Percentiles rank a stretch among this genome's conserved stretches.
Conservation (phyloP, 2,888 invertebrate species). For the Chaetogeoica ovagalla region DNA sequence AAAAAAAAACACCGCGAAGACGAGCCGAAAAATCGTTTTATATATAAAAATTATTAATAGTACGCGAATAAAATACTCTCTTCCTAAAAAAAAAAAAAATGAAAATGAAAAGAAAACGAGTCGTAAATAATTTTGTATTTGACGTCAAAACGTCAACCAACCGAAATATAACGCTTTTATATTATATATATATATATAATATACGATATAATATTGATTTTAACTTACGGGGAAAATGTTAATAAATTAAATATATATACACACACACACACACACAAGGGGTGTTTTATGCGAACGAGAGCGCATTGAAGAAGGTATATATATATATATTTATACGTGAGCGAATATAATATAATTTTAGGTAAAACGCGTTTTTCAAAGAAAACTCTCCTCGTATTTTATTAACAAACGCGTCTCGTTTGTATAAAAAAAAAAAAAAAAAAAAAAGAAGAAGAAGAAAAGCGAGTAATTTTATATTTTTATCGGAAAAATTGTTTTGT, state of each 20-base stretch:
- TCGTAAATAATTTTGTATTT: background rate
- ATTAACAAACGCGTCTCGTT: slow-evolving; percentile 5
- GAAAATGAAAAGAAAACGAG: background rate
- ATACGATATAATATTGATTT: background rate
- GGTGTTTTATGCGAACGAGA: no score
- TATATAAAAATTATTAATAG: no score
- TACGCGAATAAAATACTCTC: background rate
- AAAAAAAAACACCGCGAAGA: no score
- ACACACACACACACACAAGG: background rate
- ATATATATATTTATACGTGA: no score
- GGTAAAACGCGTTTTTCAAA: background rate
- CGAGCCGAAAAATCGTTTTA: no score
- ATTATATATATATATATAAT: background rate
- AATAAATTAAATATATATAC: slow-evolving; percentile 3
- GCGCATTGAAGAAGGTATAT: no score
- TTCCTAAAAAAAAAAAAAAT: background rate
- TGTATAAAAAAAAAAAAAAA: no score
- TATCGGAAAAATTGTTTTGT: slow-evolving; percentile 35
- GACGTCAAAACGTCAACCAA: background rate
- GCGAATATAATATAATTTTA: background rate
- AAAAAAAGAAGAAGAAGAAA: background rate
- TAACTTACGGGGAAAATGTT: background rate
- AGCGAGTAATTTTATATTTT: slow-evolving; percentile 26
- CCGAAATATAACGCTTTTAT: background rate
- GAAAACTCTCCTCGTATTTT: background rate